Conservation (phyloP, 2,888 invertebrate species). For the Spialia ferax region DNA sequence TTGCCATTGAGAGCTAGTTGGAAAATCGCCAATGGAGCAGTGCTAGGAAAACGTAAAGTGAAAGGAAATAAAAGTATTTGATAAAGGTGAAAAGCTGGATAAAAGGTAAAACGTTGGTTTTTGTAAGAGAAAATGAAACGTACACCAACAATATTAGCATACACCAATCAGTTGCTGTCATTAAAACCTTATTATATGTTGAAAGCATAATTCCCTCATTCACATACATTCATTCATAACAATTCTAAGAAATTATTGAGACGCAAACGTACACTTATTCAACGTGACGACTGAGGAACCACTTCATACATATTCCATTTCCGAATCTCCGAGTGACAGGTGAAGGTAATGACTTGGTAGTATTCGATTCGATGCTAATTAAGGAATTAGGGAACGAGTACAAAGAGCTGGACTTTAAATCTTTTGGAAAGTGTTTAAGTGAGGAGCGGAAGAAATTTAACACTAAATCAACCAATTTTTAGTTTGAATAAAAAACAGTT, state of each 20-base stretch:
- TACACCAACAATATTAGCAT: too few species aligned
- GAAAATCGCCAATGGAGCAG: neutral
- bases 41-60: neutral
- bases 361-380: slow-evolving; percentile 47
- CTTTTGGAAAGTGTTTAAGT: slow-evolving; percentile 10
- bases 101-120: neutral
- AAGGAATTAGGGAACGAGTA: slow-evolving; percentile 46
- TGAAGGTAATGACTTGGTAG: slow-evolving; percentile 43
- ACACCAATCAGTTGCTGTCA: neutral
- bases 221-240: neutral
- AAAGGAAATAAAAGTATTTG: neutral
- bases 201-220: neutral
- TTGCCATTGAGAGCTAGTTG: neutral
- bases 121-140: too few species aligned
- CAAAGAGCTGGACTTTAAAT: slow-evolving; percentile 41
- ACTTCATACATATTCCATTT: slow-evolving; percentile 19
- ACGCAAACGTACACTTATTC: slow-evolving; percentile 1
- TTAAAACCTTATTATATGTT: neutral
- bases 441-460: neutral
- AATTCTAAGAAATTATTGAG: neutral
- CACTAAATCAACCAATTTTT: neutral
- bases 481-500: too few species aligned
- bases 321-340: slow-evolving; percentile 36
- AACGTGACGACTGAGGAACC: neutral
- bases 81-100: neutral